A percentile compares a stretch with the other conserved stretches of the same genome.
Evolutionary conservation across 37 sponge, comb jelly and placozoan genomes (phyloP).

Genomic region (Bolinopsis microptera): DNA sequence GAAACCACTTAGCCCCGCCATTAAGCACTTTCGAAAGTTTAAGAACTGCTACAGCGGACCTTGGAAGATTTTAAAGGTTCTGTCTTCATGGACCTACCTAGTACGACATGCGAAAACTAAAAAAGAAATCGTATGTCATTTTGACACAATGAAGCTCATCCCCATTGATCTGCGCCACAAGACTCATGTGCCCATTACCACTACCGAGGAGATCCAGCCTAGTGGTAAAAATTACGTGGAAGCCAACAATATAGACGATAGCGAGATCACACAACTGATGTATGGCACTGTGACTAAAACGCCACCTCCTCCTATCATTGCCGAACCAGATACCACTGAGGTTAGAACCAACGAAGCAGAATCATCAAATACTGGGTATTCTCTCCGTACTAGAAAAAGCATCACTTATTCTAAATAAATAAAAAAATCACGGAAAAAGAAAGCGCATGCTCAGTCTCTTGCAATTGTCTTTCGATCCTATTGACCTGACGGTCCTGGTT

Average conservation of each 20-base stretch:
- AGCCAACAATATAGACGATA: not conserved
- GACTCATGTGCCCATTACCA: no score
- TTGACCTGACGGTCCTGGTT: no score
- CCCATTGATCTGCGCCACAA: not conserved
- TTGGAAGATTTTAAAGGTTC: not conserved
- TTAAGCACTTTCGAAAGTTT: not conserved
- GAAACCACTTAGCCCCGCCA: conserved; percentile 45
- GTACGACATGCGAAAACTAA: not conserved
- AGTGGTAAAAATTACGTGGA: not conserved
- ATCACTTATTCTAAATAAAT: no score
- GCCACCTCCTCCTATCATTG: not conserved
- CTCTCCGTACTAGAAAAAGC: no score
- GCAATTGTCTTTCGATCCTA: no score
- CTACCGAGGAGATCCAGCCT: not conserved
- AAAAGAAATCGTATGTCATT: not conserved
- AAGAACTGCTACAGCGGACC: not conserved
- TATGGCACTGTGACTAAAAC: not conserved
- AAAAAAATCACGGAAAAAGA: no score
- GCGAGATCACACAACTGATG: not conserved
- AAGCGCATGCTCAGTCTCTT: no score
- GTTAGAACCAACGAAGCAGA: no score
- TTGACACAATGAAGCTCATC: not conserved
- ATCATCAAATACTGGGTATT: no score
- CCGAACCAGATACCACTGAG: no score
- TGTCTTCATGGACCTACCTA: conserved; percentile 33